Evolutionary conservation across 2,797 vertebrate genomes (phyloP), one percentile per base, ranked within the genome.

Genomic region (Melanotaenia maccullochi): DNA sequence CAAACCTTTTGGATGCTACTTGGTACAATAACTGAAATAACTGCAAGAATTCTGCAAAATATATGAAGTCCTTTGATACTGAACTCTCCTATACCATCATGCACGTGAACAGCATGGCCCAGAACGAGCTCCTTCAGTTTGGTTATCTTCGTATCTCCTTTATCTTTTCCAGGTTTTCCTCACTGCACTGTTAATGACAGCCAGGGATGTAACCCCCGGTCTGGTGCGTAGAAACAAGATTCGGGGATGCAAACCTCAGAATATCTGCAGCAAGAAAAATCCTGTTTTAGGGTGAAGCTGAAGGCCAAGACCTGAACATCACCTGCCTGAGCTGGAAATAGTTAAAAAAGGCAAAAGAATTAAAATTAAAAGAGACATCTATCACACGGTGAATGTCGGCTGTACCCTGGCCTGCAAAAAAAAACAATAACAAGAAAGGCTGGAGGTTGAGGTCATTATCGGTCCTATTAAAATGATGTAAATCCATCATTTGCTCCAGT

Each of bases 391-490:
- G 52, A 32, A 32, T 0, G 4, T 7, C 14, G 8, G 51, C 47
- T 38, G 52, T 16, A 16, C 30, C 5, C 13, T 28, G 13, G 20
- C 24, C 59, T 30, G 36, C 8, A 44, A 38, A 40, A 47, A 47
- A 36, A 33, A 59, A 51, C 28, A 58, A 65, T 40, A 68, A 60
- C 18, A 55, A 42, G 68, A 28, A 60, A 73, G 66, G 66, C 33
- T 28, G 52, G 67, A 68, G 61, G 63, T 61, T 28, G 68, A 62
- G 61, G 67, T 72, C 51, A 12, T 71, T 67, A 58, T 83, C 75
- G 59, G 62, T 36, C 68, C 81, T 32, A 73, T 73, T 72, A 80
- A 82, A 78, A 76, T 68, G 59, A 80, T 66, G 67, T 32, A 65
- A 69, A 60, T 79, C 70, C 42, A 65, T 73, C 40, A 67, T 65